Percentiles rank a stretch among this genome's conserved stretches.
Conservation (phyloP, 2,797 vertebrate genomes). For the Ceryle rudis region DNA sequence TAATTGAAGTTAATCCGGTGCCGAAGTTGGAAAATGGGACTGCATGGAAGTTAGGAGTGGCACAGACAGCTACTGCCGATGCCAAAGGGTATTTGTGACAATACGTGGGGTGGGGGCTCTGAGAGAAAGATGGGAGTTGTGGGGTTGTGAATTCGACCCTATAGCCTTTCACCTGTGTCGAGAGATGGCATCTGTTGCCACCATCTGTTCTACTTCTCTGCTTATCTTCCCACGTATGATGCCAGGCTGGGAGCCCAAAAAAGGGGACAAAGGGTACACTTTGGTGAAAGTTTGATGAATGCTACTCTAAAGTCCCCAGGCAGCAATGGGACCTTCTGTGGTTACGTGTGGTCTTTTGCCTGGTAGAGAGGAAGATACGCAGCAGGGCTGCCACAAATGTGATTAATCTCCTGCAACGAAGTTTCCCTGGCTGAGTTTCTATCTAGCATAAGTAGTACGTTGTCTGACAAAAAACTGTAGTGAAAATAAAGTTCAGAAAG, state of each 20-base stretch:
- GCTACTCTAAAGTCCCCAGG: neutral
- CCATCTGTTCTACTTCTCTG: conserved; percentile 17
- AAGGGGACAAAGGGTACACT: neutral
- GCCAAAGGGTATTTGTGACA: neutral
- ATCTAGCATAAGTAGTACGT: neutral
- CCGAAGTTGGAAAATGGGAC: neutral
- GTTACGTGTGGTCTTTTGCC: neutral
- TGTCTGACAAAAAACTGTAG: neutral
- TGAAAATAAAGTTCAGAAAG: neutral
- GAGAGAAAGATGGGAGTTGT: neutral
- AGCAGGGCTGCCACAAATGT: neutral
- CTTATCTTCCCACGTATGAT: neutral
- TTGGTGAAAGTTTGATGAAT: neutral
- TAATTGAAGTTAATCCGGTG: neutral
- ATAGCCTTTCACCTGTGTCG: neutral
- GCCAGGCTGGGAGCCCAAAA: neutral
- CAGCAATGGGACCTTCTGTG: neutral
- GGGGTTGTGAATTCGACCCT: neutral
- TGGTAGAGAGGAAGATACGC: neutral
- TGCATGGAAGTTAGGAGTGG: neutral
- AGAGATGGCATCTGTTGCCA: conserved; percentile 30
- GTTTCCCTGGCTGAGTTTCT: neutral
- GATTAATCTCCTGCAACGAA: neutral
- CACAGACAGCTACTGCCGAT: neutral
- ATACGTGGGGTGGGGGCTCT: too few species aligned